Conservation (phyloP, 2,888 invertebrate genomes). For the Scaeva pyrastri region DNA sequence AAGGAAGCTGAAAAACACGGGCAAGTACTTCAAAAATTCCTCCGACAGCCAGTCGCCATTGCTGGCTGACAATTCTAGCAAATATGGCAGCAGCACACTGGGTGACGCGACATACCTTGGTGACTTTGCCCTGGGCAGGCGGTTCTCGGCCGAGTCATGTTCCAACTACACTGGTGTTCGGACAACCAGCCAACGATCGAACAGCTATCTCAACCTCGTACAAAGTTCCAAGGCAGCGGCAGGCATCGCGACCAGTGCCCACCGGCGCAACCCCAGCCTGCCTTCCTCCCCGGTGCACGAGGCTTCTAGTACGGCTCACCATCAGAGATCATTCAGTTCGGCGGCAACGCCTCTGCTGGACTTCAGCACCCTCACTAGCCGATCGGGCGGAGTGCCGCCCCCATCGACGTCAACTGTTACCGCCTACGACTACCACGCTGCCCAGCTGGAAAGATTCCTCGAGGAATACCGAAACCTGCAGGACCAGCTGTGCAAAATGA, state of each 20-base stretch:
- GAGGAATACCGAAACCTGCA: slow-evolving; percentile 91
- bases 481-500: slow-evolving; percentile 92
- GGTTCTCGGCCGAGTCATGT: slow-evolving; percentile 85
- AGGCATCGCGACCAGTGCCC: slow-evolving; percentile 57
- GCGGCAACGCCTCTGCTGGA: slow-evolving; percentile 83
- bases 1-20: slow-evolving; percentile 81
- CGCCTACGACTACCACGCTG: slow-evolving; percentile 91
- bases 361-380: slow-evolving; percentile 80
- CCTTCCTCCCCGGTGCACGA: slow-evolving; percentile 88
- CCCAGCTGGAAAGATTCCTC: slow-evolving; percentile 91
- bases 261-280: slow-evolving; percentile 86
- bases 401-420: slow-evolving; percentile 85
- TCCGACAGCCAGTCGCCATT: slow-evolving; percentile 91
- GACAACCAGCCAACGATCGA: slow-evolving; percentile 85
- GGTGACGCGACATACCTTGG: slow-evolving; percentile 87
- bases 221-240: slow-evolving; percentile 81
- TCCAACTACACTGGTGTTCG: slow-evolving; percentile 82
- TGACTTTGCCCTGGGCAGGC: slow-evolving; percentile 84
- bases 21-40: slow-evolving; percentile 82
- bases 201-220: slow-evolving; percentile 89
- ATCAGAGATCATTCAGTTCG: slow-evolving; percentile 82
- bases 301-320: slow-evolving; percentile 75
- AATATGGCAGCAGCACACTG: slow-evolving; percentile 88
- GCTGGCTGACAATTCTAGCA: slow-evolving; percentile 86
- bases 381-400: slow-evolving; percentile 77